A percentile compares a stretch with the other conserved stretches of the same genome.
Conservation (phyloP, 2,113 vertebrate species). For the Sclerurus mexicanus region DNA sequence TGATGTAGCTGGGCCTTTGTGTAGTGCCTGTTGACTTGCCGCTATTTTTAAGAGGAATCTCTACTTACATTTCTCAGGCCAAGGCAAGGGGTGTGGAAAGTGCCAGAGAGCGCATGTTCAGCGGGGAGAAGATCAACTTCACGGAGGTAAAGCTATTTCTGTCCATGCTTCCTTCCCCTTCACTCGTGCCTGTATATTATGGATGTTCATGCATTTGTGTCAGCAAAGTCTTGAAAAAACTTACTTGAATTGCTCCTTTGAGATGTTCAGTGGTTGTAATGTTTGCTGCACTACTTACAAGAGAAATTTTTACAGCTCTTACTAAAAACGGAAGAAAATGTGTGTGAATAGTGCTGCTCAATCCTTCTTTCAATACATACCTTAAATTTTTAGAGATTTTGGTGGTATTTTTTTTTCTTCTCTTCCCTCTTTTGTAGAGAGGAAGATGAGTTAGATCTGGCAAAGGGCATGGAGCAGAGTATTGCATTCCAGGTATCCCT, state of each 20-base stretch:
- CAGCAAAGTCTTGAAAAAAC: neutral
- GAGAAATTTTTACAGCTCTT: neutral
- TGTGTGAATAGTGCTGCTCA: neutral
- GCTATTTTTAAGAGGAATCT: neutral
- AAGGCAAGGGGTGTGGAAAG: constrained; percentile 89
- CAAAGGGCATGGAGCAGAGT: neutral
- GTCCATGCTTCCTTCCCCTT: neutral
- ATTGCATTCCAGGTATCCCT: neutral
- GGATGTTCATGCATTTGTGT: neutral
- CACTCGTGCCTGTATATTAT: neutral
- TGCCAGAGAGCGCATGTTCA: constrained; percentile 90
- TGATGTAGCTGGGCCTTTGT: neutral
- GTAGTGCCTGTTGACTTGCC: neutral
- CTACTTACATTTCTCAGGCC: constrained; percentile 75
- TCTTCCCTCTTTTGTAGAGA: neutral
- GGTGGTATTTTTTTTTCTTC: neutral
- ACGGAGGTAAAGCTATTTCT: constrained; percentile 85
- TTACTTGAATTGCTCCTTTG: neutral
- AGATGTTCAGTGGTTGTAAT: neutral
- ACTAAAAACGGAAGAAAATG: neutral
- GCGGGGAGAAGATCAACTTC: constrained; percentile 94
- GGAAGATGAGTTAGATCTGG: neutral
- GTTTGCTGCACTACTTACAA: neutral
- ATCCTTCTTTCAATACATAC: neutral
- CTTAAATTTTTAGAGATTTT: neutral